Conservation (phyloP, 2,888 invertebrate genomes). For the Taphrorychus bicolor region DNA sequence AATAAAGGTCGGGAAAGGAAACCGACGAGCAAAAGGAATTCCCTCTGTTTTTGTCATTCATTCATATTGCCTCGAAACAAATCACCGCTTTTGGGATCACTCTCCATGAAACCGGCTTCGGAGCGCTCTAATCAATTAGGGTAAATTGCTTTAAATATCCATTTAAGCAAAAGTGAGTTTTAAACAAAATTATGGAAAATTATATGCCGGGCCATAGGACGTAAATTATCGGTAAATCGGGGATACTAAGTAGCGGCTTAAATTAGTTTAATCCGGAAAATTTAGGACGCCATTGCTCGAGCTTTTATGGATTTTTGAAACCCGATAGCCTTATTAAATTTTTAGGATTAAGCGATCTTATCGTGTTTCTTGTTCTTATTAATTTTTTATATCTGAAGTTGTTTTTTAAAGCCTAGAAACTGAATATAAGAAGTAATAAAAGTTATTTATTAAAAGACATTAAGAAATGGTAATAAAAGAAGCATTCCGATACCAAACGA, state of each 20-base stretch:
- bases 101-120: background rate
- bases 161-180: constrained; percentile 12
- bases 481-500: too few species aligned
- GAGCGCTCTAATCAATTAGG: background rate
- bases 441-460: too few species aligned
- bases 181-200: constrained; percentile 28
- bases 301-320: background rate
- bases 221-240: constrained; percentile 6
- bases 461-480: too few species aligned
- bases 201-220: constrained; percentile 8
- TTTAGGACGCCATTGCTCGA: background rate
- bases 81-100: background rate
- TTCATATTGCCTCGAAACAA: background rate
- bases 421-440: too few species aligned
- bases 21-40: background rate
- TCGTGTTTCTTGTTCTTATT: background rate
- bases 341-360: background rate
- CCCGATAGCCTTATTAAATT: background rate
- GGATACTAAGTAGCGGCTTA: background rate
- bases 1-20: background rate
- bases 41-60: background rate
- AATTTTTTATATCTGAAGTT: too few species aligned
- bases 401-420: too few species aligned
- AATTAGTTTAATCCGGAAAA: constrained; percentile 2
- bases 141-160: background rate